phyloP scores from a whole-genome alignment of 2,797 vertebrate species.

The Simalia tracyae region DNA sequence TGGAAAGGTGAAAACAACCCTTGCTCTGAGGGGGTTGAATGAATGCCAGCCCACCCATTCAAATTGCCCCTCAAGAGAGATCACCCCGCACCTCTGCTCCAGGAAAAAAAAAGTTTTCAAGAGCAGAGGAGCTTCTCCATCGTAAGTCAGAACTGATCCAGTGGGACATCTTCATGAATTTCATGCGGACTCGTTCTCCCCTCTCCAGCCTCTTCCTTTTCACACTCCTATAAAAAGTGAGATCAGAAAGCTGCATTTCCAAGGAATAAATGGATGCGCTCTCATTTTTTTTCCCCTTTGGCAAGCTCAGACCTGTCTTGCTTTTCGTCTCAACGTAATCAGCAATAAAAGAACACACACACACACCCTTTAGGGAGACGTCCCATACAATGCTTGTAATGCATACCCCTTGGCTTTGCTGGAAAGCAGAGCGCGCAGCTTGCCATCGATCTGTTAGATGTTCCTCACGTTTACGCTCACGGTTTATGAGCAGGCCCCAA shows the following conservation, averaged over 20 bases:
- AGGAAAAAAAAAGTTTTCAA: background rate
- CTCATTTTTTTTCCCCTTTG: too few relatives aligned
- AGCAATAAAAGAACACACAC: constrained; percentile 19
- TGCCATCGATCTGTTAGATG: accelerated
- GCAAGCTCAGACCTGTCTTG: background rate
- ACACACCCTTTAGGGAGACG: too few relatives aligned
- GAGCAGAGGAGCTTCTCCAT: too few relatives aligned
- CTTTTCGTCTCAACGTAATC: background rate
- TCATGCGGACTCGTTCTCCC: background rate
- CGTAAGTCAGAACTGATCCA: background rate
- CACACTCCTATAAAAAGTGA: background rate
- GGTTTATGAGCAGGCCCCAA: too few relatives aligned
- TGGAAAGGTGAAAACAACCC: background rate
- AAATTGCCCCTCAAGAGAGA: background rate
- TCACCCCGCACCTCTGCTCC: accelerated
- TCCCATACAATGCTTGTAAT: background rate
- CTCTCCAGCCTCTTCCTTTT: background rate
- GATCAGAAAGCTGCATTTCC: background rate
- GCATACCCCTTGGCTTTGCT: background rate
- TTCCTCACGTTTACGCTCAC: background rate
- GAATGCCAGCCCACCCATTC: background rate
- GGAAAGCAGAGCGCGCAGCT: too few relatives aligned
- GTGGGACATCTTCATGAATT: background rate
- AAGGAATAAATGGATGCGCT: too few relatives aligned
- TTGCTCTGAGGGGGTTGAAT: background rate